Evolutionary conservation across 2,888 invertebrate species (phyloP).

Genomic region (Chymomyza amoena): DNA sequence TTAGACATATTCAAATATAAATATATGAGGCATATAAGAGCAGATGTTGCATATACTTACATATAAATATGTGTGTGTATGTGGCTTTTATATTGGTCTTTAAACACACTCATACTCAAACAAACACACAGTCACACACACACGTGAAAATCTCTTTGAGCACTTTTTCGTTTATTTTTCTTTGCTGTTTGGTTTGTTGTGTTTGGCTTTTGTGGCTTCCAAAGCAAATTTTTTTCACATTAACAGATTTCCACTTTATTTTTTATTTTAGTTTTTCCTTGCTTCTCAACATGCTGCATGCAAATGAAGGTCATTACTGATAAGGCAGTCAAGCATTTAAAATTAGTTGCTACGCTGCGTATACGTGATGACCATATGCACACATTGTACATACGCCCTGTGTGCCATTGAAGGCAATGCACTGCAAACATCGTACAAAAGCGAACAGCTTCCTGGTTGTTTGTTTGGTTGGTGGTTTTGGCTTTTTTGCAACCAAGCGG

Average conservation of each 20-base stretch:
- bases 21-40: slow-evolving; percentile 31
- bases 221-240: slow-evolving; percentile 1
- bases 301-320: slow-evolving; percentile 65
- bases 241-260: not conserved
- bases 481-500: not conserved
- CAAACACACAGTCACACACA: slow-evolving; percentile 26
- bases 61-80: slow-evolving; percentile 10
- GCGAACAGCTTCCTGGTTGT: not conserved
- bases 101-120: slow-evolving; percentile 11
- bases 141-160: slow-evolving; percentile 32
- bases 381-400: not conserved
- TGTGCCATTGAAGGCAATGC: not conserved
- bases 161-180: slow-evolving; percentile 32
- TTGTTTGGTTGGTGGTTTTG: not conserved
- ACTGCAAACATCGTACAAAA: not conserved
- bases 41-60: slow-evolving; percentile 5
- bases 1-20: slow-evolving; percentile 46
- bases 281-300: not conserved
- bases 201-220: slow-evolving; percentile 9
- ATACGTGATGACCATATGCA: not conserved
- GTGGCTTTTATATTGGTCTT: slow-evolving; percentile 17
- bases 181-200: slow-evolving; percentile 9
- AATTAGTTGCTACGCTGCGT: not conserved
- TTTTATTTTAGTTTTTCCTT: not conserved
- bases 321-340: slow-evolving; percentile 41